phyloP scores from a whole-genome alignment of 2,797 vertebrate genomes.

The Xyrichtys novacula region DNA sequence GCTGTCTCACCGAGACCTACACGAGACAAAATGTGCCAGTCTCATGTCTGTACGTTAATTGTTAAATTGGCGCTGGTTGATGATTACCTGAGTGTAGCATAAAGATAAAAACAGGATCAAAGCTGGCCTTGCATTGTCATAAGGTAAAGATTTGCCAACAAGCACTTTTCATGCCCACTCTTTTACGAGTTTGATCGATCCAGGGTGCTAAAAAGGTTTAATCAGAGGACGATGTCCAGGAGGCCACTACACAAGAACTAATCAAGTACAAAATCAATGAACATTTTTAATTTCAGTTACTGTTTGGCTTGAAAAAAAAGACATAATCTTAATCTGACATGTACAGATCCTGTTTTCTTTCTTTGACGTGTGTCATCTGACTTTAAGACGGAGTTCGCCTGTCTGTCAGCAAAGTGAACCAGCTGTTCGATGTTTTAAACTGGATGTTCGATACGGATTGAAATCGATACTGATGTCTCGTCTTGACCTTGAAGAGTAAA shows the following conservation, averaged over 20 bases:
- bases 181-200: background rate
- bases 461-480: no score
- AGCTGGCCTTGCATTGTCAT: background rate
- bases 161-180: background rate
- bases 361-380: no score
- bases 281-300: background rate
- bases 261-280: background rate
- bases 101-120: background rate
- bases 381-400: no score
- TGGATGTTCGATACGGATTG: no score
- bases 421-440: no score
- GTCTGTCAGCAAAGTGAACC: no score
- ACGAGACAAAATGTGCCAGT: background rate
- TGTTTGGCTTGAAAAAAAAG: background rate
- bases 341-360: no score
- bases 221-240: background rate
- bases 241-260: background rate
- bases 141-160: background rate
- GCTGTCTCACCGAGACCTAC: background rate
- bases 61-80: background rate
- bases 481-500: no score
- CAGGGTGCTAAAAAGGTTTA: background rate
- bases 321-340: background rate
- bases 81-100: background rate
- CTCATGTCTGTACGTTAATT: background rate